Base-by-base conservation (phyloP, 2,888 invertebrate species). In the Augiades crinisus region DNA sequence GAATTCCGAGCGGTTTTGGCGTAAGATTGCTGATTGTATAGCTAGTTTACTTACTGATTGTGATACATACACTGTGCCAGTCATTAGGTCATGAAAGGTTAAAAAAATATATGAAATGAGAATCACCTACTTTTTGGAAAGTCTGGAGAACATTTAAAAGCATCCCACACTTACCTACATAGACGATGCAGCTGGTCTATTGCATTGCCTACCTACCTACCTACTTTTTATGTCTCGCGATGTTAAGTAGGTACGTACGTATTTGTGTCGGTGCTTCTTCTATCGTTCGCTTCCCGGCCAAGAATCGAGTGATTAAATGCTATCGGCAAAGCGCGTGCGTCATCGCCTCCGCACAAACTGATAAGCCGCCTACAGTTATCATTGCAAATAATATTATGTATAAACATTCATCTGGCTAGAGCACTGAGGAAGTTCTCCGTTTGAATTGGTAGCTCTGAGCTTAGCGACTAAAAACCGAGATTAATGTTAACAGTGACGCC, bases 311-410 rank as follows among this genome's bases (percentile, higher is more conserved):
- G 71, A 69, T 62, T 66, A 69, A 68, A 64, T 67, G 70, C 70
- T 79, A 80, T 78, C 78, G 67, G 69, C 68, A 65, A 63, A 66
- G 72, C 75, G 76, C 77, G 88, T 88, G 89, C 89, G 89, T 88
- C 88, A 89, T 84, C 80, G 73, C 81, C 84, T 81, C 82, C 77
- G 76, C 81, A 70, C 75, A 36, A 64, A 67, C 78, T 86, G 89
- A 88, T 89, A 89, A 88, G 84, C 77, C 73, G 76, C 73, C 76
- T 73, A 62, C 78, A 86, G 87, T 88, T 87, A 88, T 88, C 87
- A 88, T 86, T 86, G 87, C 88, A 86, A 88, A 89, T 88, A 83
- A 81, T 78, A n/a, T n/a, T n/a, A 68, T 83, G 76, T 80, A 80
- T 81, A 77, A 78, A 81, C 73, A 78, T 78, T 74, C 70, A 78